These are phyloP conservation scores for Oxytorus armatus DNA, from an alignment of 2,888 invertebrate genomes.

Conservation along the genomic window DNA sequence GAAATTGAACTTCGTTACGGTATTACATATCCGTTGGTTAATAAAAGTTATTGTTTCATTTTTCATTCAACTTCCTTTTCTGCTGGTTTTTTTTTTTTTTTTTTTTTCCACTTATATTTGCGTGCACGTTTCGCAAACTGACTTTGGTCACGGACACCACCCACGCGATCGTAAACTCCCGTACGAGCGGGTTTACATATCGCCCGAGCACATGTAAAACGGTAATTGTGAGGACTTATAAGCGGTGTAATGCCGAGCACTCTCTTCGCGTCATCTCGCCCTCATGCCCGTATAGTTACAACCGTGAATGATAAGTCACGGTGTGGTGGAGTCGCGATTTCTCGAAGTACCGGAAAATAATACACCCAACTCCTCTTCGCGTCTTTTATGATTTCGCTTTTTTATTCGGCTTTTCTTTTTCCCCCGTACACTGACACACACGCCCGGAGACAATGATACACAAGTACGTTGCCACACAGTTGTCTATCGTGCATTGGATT, in stretches of 20 bases:
- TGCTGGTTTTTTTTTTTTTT: slow-evolving; percentile 21
- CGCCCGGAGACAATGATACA: background rate
- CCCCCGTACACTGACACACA: background rate
- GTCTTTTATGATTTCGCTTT: slow-evolving; percentile 42
- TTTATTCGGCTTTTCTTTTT: slow-evolving; percentile 19
- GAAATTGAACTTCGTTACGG: too few relatives aligned
- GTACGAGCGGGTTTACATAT: slow-evolving; percentile 40
- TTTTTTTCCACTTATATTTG: slow-evolving; percentile 17
- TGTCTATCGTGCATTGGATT: slow-evolving; percentile 47
- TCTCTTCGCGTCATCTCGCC: slow-evolving; percentile 36
- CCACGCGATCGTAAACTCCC: slow-evolving; percentile 64
- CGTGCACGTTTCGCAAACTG: slow-evolving; percentile 57
- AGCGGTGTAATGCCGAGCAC: slow-evolving; percentile 19
- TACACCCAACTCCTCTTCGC: slow-evolving; percentile 66
- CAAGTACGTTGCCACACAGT: background rate
- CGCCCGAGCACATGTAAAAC: slow-evolving; percentile 47
- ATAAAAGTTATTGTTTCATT: background rate
- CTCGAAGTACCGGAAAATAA: slow-evolving; percentile 76
- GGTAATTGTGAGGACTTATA: slow-evolving; percentile 67
- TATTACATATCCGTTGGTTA: too few relatives aligned
- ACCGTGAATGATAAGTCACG: slow-evolving; percentile 61
- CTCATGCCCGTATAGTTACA: slow-evolving; percentile 52
- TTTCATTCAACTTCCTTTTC: background rate
- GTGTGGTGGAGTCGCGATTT: slow-evolving; percentile 75
- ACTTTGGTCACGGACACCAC: slow-evolving; percentile 66